Conservation (phyloP, 2,113 vertebrate genomes). For the Centropristis striata region DNA sequence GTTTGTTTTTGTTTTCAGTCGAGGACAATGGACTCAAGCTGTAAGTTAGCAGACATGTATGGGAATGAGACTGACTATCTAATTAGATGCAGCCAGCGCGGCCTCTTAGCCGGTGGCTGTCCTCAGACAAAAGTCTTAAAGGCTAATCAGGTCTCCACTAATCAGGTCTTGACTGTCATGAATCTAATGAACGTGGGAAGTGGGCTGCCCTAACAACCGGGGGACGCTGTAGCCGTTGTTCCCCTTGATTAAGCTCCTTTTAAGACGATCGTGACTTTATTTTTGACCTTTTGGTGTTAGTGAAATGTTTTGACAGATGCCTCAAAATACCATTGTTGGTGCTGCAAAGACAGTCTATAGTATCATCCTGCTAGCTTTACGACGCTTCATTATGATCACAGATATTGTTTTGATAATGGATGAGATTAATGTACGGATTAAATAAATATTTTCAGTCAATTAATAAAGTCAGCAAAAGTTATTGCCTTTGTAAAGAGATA, state of each 20-base stretch:
- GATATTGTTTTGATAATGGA: slow-evolving; percentile 15
- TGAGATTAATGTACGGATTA: slow-evolving; percentile 47
- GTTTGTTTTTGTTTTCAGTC: slow-evolving; percentile 72
- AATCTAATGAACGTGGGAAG: slow-evolving; percentile 80
- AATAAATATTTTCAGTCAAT: slow-evolving; percentile 26
- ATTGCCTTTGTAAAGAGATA: slow-evolving; percentile 15
- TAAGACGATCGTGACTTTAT: slow-evolving; percentile 48
- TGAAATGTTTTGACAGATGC: slow-evolving; percentile 72
- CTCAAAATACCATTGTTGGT: slow-evolving; percentile 50
- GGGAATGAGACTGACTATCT: slow-evolving; percentile 76
- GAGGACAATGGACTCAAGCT: slow-evolving; percentile 70
- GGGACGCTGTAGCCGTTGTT: slow-evolving; percentile 48
- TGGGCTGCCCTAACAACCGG: slow-evolving; percentile 50
- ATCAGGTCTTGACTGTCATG: slow-evolving; percentile 65
- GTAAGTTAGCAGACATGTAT: slow-evolving; percentile 72
- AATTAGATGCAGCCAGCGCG: slow-evolving; percentile 66
- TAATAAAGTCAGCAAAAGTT: slow-evolving; percentile 34
- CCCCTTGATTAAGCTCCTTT: slow-evolving; percentile 56
- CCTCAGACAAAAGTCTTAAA: slow-evolving; percentile 73
- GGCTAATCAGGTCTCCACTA: slow-evolving; percentile 74
- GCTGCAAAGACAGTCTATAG: slow-evolving; percentile 3
- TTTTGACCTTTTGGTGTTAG: slow-evolving; percentile 58
- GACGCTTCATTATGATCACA: slow-evolving; percentile 34
- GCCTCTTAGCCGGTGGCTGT: slow-evolving; percentile 56
- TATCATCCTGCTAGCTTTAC: slow-evolving; percentile 14